phyloP scores from a whole-genome alignment of 2,888 invertebrate species.

The Marronus borbonicus region DNA sequence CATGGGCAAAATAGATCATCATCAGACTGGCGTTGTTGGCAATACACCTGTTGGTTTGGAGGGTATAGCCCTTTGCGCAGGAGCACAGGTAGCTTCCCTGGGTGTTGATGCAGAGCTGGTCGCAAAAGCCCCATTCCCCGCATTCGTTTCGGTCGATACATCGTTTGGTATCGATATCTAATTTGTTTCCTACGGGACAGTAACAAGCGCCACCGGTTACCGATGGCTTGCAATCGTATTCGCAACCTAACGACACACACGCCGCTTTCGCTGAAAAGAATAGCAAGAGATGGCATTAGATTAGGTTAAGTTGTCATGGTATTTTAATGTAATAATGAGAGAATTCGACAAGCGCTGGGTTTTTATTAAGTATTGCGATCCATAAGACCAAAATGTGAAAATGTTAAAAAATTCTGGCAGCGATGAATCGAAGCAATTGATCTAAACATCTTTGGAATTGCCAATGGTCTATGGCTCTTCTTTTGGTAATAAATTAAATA shows the following conservation, averaged over 20 bases:
- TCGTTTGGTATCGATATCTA: slow-evolving; percentile 87
- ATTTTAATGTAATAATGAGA: neutral
- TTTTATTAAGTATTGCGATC: too few species aligned
- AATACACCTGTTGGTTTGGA: slow-evolving; percentile 76
- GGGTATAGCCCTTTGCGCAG: slow-evolving; percentile 78
- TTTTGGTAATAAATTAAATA: too few species aligned
- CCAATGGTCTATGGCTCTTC: too few species aligned
- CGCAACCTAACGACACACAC: slow-evolving; percentile 90
- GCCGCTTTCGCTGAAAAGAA: slow-evolving; percentile 76
- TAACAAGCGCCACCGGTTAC: slow-evolving; percentile 91
- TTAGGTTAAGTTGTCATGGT: too few species aligned
- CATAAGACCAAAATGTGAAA: too few species aligned
- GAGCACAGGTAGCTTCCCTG: slow-evolving; percentile 88
- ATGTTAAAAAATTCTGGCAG: too few species aligned
- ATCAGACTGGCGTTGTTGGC: slow-evolving; percentile 75
- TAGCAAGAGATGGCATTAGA: slow-evolving; percentile 44
- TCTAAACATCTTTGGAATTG: too few species aligned
- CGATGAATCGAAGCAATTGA: too few species aligned
- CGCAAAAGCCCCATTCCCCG: slow-evolving; percentile 93
- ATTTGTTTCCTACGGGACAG: slow-evolving; percentile 88
- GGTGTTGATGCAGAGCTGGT: slow-evolving; percentile 93
- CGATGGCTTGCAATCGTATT: slow-evolving; percentile 93
- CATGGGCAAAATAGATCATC: slow-evolving; percentile 81
- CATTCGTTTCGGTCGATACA: slow-evolving; percentile 96
- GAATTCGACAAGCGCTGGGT: too few species aligned